Evolutionary conservation across 2,888 invertebrate genomes (phyloP).

Genomic region (Andrena hattorfiana): DNA sequence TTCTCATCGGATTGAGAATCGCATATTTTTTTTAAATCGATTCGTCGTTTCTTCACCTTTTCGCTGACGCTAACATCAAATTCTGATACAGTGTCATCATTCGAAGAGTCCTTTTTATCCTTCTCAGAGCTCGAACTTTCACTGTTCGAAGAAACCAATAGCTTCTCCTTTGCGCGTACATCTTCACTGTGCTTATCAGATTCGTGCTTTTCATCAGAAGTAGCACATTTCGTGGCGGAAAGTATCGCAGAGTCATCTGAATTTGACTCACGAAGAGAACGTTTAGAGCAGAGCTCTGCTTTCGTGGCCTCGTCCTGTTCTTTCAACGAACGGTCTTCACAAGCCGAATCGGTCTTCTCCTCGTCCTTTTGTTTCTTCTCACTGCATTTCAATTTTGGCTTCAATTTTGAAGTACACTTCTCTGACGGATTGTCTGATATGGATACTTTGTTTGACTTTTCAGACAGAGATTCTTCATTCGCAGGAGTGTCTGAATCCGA

Average conservation of each 20-base stretch:
- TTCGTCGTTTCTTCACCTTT: conserved; percentile 53
- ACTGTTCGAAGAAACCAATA: conserved; percentile 45
- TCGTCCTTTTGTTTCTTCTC: not conserved
- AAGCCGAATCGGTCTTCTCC: not conserved
- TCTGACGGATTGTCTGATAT: not conserved
- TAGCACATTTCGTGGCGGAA: not conserved
- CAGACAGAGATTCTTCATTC: not conserved
- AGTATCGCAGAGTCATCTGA: conserved; percentile 61
- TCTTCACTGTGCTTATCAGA: conserved; percentile 18
- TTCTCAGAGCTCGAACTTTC: conserved; percentile 44
- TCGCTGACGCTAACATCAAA: not conserved
- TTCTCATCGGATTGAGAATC: conserved; percentile 73
- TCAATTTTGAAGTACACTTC: not conserved
- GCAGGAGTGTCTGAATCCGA: conserved; percentile 25
- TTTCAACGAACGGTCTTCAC: not conserved
- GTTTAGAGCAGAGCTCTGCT: conserved; percentile 48
- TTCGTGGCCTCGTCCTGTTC: not conserved
- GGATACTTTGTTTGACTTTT: not conserved
- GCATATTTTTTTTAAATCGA: conserved; percentile 64
- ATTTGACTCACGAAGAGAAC: conserved; percentile 62
- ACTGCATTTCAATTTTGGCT: not conserved
- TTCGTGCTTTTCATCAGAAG: not conserved
- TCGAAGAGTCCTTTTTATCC: not conserved
- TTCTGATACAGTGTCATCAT: not conserved
- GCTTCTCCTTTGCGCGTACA: conserved; percentile 13